phyloP scores from a whole-genome alignment of 2,888 invertebrate species.

The Sphinx pinastri region DNA sequence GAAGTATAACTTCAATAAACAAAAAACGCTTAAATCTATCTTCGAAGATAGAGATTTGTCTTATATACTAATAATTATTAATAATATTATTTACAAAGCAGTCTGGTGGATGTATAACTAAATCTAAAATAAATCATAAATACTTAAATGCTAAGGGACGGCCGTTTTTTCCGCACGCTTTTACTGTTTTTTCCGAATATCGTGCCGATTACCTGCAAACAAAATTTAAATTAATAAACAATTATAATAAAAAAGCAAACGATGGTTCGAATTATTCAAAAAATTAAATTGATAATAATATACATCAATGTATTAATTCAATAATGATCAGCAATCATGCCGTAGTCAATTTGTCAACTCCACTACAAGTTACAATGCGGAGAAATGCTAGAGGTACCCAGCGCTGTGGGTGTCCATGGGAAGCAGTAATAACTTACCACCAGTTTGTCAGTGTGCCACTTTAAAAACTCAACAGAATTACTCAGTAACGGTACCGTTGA shows the following conservation, averaged over 20 bases:
- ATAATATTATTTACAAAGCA: constrained; percentile 60
- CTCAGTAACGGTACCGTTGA: background rate
- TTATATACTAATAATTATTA: constrained; percentile 37
- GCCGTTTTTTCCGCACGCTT: constrained; percentile 90
- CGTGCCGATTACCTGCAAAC: constrained; percentile 86
- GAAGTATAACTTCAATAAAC: no score
- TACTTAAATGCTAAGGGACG: constrained; percentile 89
- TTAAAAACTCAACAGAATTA: no score
- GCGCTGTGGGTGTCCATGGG: no score
- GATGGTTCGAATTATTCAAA: no score
- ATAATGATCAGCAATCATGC: no score
- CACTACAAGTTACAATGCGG: no score
- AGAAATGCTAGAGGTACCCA: no score
- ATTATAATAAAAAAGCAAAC: background rate
- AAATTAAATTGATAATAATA: no score
- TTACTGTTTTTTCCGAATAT: constrained; percentile 91
- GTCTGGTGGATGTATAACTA: constrained; percentile 64
- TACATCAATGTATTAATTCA: no score
- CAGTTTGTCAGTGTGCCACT: no score
- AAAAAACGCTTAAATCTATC: constrained; percentile 28
- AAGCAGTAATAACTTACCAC: no score
- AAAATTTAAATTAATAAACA: constrained; percentile 29
- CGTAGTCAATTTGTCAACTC: no score
- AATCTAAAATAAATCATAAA: constrained; percentile 45
- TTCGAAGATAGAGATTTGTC: constrained; percentile 33